Evolutionary conservation across 2,888 invertebrate genomes (phyloP).

Genomic region (Macrophya annulata): DNA sequence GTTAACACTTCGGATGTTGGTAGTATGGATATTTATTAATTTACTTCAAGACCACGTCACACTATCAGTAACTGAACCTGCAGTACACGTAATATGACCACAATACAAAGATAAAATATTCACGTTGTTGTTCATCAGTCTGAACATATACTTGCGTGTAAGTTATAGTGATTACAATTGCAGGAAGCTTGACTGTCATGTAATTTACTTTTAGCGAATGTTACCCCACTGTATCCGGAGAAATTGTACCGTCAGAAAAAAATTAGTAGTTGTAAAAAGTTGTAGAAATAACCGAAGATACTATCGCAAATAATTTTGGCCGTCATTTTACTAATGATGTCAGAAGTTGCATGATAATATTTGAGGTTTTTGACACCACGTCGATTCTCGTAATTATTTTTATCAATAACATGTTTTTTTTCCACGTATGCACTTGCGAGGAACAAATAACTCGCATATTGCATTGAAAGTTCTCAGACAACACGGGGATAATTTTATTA

Average conservation of each 20-base stretch:
- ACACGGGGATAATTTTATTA: background rate
- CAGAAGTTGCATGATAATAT: background rate
- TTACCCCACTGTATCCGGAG: background rate
- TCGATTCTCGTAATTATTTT: background rate
- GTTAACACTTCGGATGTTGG: constrained; percentile 2
- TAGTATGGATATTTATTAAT: constrained; percentile 1
- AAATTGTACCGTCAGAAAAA: background rate
- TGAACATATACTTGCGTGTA: background rate
- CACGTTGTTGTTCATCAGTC: background rate
- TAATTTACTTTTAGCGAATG: background rate
- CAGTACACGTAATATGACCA: background rate
- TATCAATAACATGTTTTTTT: background rate
- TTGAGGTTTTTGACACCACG: background rate
- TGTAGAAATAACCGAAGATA: too few relatives aligned
- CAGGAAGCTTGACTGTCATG: background rate
- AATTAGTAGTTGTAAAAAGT: background rate
- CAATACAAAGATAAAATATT: background rate
- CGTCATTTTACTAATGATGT: background rate
- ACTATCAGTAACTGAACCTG: background rate
- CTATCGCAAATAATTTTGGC: background rate
- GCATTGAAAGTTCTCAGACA: background rate
- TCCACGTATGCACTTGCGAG: background rate
- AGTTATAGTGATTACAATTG: background rate
- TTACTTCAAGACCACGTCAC: background rate
- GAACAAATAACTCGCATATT: background rate